Conservation (phyloP, 2,797 vertebrate species). For the Distichodus sexfasciatus region DNA sequence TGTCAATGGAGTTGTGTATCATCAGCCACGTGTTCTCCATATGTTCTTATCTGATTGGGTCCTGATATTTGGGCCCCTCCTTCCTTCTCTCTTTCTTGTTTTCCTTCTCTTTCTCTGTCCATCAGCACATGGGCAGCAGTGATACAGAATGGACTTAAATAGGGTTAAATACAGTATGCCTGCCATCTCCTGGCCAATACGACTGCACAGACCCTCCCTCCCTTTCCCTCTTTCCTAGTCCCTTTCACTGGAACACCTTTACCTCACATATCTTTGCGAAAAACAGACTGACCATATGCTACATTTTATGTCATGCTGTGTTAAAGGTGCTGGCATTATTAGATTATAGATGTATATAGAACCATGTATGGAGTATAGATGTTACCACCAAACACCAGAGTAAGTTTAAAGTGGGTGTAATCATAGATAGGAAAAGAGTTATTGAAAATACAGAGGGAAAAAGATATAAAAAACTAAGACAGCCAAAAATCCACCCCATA, state of each 20-base stretch:
- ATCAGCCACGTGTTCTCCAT: too few relatives aligned
- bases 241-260: background rate
- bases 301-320: background rate
- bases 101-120: background rate
- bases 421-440: too few relatives aligned
- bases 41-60: too few relatives aligned
- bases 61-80: too few relatives aligned
- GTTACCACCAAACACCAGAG: too few relatives aligned
- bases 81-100: background rate
- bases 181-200: constrained; percentile 84
- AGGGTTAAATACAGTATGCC: constrained; percentile 80
- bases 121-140: background rate
- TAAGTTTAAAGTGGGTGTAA: too few relatives aligned
- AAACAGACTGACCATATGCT: background rate
- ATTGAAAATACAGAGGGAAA: background rate
- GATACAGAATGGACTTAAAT: constrained; percentile 56
- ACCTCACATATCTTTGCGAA: background rate
- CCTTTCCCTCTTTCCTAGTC: background rate
- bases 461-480: background rate
- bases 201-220: constrained; percentile 52
- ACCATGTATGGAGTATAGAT: too few relatives aligned
- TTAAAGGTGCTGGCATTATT: background rate
- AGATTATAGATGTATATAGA: background rate
- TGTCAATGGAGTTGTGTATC: too few relatives aligned
- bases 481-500: background rate